Evolutionary conservation across 2,113 vertebrate genomes (phyloP).

Genomic region (Aptenodytes forsteri): DNA sequence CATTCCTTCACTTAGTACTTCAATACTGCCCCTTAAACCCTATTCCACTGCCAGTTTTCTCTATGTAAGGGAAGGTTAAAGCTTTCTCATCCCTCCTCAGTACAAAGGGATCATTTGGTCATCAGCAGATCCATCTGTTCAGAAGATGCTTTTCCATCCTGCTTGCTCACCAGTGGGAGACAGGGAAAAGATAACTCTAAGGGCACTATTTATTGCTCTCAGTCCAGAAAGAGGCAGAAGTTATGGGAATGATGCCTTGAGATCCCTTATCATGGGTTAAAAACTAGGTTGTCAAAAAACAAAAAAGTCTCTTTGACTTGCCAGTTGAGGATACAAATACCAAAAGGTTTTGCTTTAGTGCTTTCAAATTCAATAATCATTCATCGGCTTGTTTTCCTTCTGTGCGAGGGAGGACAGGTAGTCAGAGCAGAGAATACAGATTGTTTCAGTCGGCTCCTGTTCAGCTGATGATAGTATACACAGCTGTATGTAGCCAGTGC

Average conservation of each 20-base stretch:
- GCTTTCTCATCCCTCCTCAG: neutral
- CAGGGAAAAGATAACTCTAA: neutral
- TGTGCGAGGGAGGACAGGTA: constrained; percentile 38
- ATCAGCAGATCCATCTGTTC: neutral
- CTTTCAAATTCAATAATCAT: constrained; percentile 8
- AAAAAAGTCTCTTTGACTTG: neutral
- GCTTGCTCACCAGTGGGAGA: neutral
- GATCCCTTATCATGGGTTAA: neutral
- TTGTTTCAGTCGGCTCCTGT: constrained; percentile 39
- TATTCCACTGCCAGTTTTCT: neutral
- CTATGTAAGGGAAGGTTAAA: neutral
- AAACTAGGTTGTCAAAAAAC: neutral
- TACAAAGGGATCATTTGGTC: neutral
- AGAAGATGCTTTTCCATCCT: neutral
- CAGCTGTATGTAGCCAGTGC: constrained; percentile 51
- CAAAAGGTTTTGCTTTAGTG: neutral
- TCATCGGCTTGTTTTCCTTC: constrained; percentile 12
- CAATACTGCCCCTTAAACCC: neutral
- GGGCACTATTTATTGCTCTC: neutral
- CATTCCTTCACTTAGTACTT: neutral
- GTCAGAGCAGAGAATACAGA: constrained; percentile 36
- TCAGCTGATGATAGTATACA: constrained; percentile 40
- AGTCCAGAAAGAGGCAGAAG: neutral
- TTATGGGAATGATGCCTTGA: neutral
- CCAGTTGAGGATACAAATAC: constrained; percentile 5